These are phyloP conservation scores for Saccopteryx bilineata DNA, from an alignment of 2,113 vertebrate species.

Conservation along the genomic window DNA sequence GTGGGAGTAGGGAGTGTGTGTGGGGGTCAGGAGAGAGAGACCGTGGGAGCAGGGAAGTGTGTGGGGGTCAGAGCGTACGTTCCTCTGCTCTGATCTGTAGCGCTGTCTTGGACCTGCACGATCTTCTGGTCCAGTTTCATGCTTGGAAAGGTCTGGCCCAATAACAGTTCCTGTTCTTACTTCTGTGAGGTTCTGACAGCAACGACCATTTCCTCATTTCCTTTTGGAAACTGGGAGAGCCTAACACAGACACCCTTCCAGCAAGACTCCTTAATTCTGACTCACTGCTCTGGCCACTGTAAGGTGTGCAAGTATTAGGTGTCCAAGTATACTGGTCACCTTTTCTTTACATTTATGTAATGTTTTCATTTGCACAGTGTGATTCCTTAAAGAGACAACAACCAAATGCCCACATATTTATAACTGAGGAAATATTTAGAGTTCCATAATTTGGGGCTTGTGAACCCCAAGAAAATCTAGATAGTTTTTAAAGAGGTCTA, in stretches of 20 bases:
- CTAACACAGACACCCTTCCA: not conserved
- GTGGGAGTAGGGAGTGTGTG: rapidly evolving
- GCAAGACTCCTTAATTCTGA: not conserved
- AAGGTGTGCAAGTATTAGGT: not conserved
- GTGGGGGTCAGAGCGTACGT: rapidly evolving
- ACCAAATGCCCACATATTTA: not conserved
- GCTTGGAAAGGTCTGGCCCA: not conserved
- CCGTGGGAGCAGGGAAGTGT: rapidly evolving
- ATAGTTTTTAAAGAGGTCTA: not conserved
- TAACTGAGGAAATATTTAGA: constrained; percentile 8
- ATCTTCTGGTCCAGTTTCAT: not conserved
- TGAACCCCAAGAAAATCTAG: not conserved
- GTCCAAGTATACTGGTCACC: not conserved
- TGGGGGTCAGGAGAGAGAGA: not conserved
- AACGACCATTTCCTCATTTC: not conserved
- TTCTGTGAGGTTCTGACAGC: not conserved
- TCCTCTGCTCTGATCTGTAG: not conserved
- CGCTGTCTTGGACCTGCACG: not conserved
- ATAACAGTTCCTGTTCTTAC: not conserved
- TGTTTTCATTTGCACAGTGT: not conserved
- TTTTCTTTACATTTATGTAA: not conserved
- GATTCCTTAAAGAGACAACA: not conserved
- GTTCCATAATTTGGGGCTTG: not conserved
- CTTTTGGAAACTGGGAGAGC: not conserved
- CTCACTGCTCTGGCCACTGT: not conserved